A percentile compares a stretch with the other conserved stretches of the same genome.
These are phyloP conservation scores for Aleiodes sp. DNA, from an alignment of 1,140 invertebrate species.

Conservation along the genomic window DNA sequence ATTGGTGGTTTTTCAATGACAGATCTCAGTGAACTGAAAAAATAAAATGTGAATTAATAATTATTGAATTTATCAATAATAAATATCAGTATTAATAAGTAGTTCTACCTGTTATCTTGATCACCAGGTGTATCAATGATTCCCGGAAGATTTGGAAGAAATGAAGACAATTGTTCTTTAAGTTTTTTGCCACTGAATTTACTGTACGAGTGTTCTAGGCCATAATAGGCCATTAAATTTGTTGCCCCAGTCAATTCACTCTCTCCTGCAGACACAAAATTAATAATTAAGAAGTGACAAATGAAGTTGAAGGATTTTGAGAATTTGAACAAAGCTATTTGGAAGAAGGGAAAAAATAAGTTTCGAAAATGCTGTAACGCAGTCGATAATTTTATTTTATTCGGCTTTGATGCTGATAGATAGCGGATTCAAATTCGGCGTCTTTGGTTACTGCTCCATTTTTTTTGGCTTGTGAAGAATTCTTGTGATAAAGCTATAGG, in stretches of 20 bases:
- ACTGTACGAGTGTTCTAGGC: constrained; percentile 95
- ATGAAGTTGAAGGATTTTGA: too few species aligned
- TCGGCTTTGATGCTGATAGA: too few species aligned
- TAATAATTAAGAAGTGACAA: too few species aligned
- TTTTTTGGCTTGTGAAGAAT: too few species aligned
- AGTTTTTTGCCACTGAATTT: constrained; percentile 98
- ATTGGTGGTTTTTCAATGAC: constrained; percentile 98
- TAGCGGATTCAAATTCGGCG: too few species aligned
- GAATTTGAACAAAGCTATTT: not conserved
- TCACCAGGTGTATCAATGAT: constrained; percentile 91
- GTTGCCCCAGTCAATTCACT: constrained; percentile 94
- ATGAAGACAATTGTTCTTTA: constrained; percentile 94
- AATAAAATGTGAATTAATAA: too few species aligned
- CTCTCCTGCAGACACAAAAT: constrained; percentile 71
- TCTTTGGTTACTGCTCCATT: too few species aligned
- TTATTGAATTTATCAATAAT: too few species aligned
- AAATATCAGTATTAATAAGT: constrained; percentile 6
- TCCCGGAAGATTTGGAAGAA: constrained; percentile 93
- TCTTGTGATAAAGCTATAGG: too few species aligned
- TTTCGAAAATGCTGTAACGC: too few species aligned
- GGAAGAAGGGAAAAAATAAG: too few species aligned
- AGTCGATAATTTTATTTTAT: too few species aligned
- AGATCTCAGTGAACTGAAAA: constrained; percentile 85
- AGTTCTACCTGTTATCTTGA: constrained; percentile 73
- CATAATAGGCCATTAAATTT: constrained; percentile 96